Evolutionary conservation across 2,113 vertebrate species (phyloP), one percentile per base, ranked within the genome.

Genomic region (Genyomyrus donnyi): DNA sequence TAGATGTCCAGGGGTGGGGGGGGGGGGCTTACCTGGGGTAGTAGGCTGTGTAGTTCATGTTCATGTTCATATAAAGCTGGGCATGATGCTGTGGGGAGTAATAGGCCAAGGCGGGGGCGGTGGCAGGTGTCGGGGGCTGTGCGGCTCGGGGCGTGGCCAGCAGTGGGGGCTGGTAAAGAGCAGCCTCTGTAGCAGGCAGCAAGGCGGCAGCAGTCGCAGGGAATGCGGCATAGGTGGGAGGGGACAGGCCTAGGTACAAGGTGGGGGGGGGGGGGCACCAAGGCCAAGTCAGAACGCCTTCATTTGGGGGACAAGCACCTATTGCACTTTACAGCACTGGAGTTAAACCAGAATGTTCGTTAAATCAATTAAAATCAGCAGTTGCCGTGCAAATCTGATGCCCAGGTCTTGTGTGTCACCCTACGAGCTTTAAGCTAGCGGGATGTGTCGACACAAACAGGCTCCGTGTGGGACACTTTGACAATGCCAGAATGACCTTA

Each of bases 31-130:
- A 99, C 98, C 98, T 99, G 94, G 98, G 98, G 89, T 99, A 99
- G 93, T 98, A 99, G 15, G 98, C 96, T 0, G 98, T 99, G 95
- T 99, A 99, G 94, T 99, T 99, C 98, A 99, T 98, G 93, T 96
- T 96, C 96, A 96, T 96, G 88, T 96, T 96, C 96, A 97, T 96
- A 87, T 98, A 99, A 70, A 99, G 96, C 90, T 97, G 97, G 92
- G 88, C 88, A 66, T 94, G 95, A 31, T 97, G 97, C 58, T 98
- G 97, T 17, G 97, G 96, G 46, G 97, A 96, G 92, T 98, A 99
- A 93, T 98, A 99, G 89, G 98, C 96, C 92, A 99, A 95, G 87
- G 97, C 5, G n/a, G 97, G 96, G 48, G 97, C 94, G 0, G 96
- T 95, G 74, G 94, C 94, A 92, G 96, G 95, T 0, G 95, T 17